These are phyloP conservation scores for Uloborus diversus DNA, from an alignment of 1,140 invertebrate genomes.

Conservation along the genomic window DNA sequence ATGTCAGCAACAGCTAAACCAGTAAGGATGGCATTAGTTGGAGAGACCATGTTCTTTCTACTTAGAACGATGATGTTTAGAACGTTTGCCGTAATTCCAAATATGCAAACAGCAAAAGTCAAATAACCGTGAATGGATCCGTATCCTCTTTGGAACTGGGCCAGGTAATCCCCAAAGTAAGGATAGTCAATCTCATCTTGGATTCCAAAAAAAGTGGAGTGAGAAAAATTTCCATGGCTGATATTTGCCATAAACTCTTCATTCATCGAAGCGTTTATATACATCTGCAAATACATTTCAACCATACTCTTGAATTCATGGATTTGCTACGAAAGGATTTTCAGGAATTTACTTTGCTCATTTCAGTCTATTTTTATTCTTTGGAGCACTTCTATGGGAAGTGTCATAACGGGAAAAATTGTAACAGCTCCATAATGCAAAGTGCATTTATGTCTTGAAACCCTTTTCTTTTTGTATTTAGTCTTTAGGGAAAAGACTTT, in stretches of 20 bases:
- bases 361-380: too few relatives aligned
- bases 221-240: neutral
- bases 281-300: constrained; percentile 27
- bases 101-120: constrained; percentile 79
- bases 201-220: neutral
- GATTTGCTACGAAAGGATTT: too few relatives aligned
- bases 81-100: constrained; percentile 86
- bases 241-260: neutral
- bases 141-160: constrained; percentile 8
- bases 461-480: too few relatives aligned
- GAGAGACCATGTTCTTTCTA: constrained; percentile 82
- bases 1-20: constrained; percentile 84
- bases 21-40: constrained; percentile 86
- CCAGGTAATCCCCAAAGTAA: constrained; percentile 49
- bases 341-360: too few relatives aligned
- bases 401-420: too few relatives aligned
- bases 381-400: too few relatives aligned
- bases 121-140: constrained; percentile 74
- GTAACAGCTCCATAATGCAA: too few relatives aligned
- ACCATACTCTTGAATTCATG: too few relatives aligned
- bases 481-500: too few relatives aligned
- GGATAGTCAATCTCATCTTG: constrained; percentile 18
- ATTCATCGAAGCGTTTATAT: constrained; percentile 37
- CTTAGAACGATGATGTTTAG: constrained; percentile 86
- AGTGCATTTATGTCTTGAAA: too few relatives aligned